Evolutionary conservation across 2,888 invertebrate genomes (phyloP).

Genomic region (Drosophila ezoana): DNA sequence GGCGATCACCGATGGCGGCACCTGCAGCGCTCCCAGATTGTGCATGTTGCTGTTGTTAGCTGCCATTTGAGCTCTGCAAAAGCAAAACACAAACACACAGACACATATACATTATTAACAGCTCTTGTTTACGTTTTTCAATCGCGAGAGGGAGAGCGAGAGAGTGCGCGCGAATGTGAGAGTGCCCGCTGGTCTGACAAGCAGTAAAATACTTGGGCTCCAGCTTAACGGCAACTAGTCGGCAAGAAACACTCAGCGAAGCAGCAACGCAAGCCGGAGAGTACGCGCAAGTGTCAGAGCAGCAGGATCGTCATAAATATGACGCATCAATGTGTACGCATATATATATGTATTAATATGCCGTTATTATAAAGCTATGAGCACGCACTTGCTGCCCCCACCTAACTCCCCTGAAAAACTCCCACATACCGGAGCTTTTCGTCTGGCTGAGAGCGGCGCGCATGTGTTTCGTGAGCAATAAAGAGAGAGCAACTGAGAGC

Average conservation of each 20-base stretch:
- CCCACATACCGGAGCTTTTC: slow-evolving; percentile 31
- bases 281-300: slow-evolving; percentile 41
- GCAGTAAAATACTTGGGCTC: slow-evolving; percentile 57
- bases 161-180: slow-evolving; percentile 27
- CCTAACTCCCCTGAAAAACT: background rate
- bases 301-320: slow-evolving; percentile 44
- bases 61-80: slow-evolving; percentile 72
- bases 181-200: slow-evolving; percentile 25
- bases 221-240: slow-evolving; percentile 68
- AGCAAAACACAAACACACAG: slow-evolving; percentile 8
- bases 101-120: slow-evolving; percentile 28
- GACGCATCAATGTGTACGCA: slow-evolving; percentile 28
- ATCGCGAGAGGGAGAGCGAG: slow-evolving; percentile 32
- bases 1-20: slow-evolving; percentile 78
- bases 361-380: slow-evolving; percentile 25
- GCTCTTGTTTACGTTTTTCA: slow-evolving; percentile 55
- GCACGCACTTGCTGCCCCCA: slow-evolving; percentile 17
- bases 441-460: slow-evolving; percentile 45
- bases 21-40: slow-evolving; percentile 57
- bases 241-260: slow-evolving; percentile 74
- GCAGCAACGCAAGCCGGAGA: slow-evolving; percentile 60
- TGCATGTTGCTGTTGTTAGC: slow-evolving; percentile 78
- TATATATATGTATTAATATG: slow-evolving; percentile 19
- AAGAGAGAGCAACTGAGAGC: slow-evolving; percentile 22
- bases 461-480: slow-evolving; percentile 39